Evolutionary conservation across 2,797 vertebrate species (phyloP), one percentile per base, ranked within the genome.

Genomic region (Apogon talboti): DNA sequence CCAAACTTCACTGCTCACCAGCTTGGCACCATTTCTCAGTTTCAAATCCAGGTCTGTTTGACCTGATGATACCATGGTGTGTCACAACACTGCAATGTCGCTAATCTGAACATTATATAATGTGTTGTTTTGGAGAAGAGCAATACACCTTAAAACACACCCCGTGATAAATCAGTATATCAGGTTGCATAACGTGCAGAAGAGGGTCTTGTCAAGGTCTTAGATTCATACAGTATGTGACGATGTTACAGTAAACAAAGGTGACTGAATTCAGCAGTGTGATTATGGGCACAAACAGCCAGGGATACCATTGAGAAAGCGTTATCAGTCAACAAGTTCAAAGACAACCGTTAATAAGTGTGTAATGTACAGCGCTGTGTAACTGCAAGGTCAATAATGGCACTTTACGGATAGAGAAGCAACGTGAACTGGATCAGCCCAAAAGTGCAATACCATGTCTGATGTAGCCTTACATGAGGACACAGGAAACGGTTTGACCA

Each of bases 91-190:
- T 15, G 46, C 48, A 0, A 6, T 11, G 66, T 68, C 57, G 41
- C 75, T 74, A 8, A 68, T 79, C 62, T 44, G 21, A 33, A 13
- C 2, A 56, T 82, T 80, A 71, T 4, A 13, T 74, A 75, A 85
- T 40, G 16, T 38, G 28, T 48, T 79, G 76, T 83, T 84, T 75
- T 77, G 38, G 35, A 77, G 65, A 53, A 13, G 50, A 46, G 66
- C 44, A 14, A 8, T 6, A 2, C 66, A 61, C 59, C 62, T 70
- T 28, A 15, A 41, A 59, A 53, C 37, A n/a, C 35, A 11, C 7
- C 4, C 4, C 11, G 35, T 45, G 75, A 82, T 63, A 63, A 59
- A 24, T 24, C 21, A 24, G 21, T 24, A 24, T 53, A 28, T 35
- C 7, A 10, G 0, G 41, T 74, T 81, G 65, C 57, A 52, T 76